A percentile compares a stretch with the other conserved stretches of the same genome.
Conservation (phyloP, 2,113 vertebrate species). For the Megalops atlanticus region DNA sequence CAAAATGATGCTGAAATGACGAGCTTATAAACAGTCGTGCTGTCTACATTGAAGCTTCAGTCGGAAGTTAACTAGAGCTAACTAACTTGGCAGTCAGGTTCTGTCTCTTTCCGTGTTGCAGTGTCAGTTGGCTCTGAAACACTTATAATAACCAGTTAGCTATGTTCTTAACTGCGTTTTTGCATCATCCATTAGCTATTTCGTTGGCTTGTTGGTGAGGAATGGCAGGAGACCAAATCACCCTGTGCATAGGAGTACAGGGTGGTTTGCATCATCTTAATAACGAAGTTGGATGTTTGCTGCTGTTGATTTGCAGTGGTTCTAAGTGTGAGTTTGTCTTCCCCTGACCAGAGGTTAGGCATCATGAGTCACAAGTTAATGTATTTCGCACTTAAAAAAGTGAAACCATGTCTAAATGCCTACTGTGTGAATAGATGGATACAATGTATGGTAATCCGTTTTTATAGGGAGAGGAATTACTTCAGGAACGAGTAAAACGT, state of each 20-base stretch:
- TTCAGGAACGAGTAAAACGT: too few relatives aligned
- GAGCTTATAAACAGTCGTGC: background rate
- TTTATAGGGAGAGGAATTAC: too few relatives aligned
- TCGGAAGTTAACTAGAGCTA: background rate
- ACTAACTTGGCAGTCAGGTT: background rate
- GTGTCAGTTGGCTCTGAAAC: background rate
- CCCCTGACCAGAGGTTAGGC: background rate
- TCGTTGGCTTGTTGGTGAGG: too few relatives aligned
- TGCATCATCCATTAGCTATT: too few relatives aligned
- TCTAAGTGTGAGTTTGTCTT: background rate
- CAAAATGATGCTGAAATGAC: background rate
- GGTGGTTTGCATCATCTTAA: background rate
- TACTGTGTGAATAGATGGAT: too few relatives aligned
- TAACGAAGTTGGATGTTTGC: background rate
- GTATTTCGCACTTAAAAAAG: too few relatives aligned
- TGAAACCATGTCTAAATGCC: too few relatives aligned
- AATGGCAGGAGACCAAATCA: too few relatives aligned
- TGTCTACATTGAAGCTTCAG: background rate
- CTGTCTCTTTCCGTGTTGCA: background rate
- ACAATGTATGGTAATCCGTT: too few relatives aligned
- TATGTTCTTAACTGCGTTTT: too few relatives aligned
- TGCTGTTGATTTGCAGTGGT: background rate
- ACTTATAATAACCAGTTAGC: too few relatives aligned
- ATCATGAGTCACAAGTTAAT: background rate
- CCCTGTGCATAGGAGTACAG: too few relatives aligned